Evolutionary conservation across 2,888 invertebrate species (phyloP), one percentile per base, ranked within the genome.

Genomic region (Junonia oenone): DNA sequence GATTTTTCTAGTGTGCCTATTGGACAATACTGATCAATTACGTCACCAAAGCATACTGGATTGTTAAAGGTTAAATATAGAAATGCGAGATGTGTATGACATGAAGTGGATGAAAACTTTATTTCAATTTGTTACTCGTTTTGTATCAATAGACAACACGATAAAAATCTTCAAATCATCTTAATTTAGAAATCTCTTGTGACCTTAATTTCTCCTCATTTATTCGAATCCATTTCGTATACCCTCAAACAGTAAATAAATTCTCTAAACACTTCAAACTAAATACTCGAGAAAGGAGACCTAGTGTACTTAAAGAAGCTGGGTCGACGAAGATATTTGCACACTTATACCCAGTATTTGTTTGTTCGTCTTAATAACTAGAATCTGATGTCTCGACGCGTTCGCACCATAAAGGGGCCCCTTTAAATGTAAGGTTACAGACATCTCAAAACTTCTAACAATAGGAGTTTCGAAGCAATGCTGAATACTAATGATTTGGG

Each of bases 361-460:
- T 40, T 40, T 40, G 38, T 40, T 17, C 17, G 38, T 40, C 11
- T 9, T 19, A 40, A 46, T 29, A 33, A 33, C 19, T 13, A 9
- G 37, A 13, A 38, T 19, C 45, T 19, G 29, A 11, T 46, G 49
- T 45, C 49, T 50, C 48, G 33, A 45, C 55, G 49, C 49, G 22
- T 31, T 45, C 45, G 14, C 26, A 48, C 49, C 45, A 55, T 55
- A 55, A 55, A 50, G 27, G 17, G 11, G n/a, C 15, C 40, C 49
- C 55, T 50, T 50, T 29, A 55, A 54, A 29, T 55, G 43, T 50
- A 31, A 43, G 50, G 35, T 55, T 55, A 22, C 17, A 49, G 49
- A 54, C 31, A 48, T 40, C 54, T 54, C 38, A 37, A 48, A 54
- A 40, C 14, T 54, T 53, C 38, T 53, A n/a, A 52, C 52, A 52